Percentiles rank a stretch among this genome's conserved stretches.
These are phyloP conservation scores for Hetaerina titia DNA, from an alignment of 2,888 invertebrate genomes.

Conservation along the genomic window DNA sequence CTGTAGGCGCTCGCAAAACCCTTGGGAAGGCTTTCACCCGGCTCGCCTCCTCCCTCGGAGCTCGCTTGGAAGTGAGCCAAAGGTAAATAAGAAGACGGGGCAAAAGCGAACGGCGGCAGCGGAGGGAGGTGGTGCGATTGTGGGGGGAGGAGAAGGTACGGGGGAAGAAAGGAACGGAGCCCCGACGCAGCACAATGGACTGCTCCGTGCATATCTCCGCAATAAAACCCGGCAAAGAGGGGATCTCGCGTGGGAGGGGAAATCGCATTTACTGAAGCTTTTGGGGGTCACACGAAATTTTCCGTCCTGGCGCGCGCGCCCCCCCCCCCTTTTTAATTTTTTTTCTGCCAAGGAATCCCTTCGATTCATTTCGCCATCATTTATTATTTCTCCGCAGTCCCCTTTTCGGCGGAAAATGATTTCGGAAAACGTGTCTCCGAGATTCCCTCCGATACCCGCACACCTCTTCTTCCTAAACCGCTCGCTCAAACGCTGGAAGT, in stretches of 20 bases:
- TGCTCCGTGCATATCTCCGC: not conserved
- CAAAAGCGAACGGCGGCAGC: not conserved
- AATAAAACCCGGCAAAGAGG: not conserved
- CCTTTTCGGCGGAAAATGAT: too few relatives aligned
- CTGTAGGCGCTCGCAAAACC: conserved; percentile 16
- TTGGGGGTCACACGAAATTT: not conserved
- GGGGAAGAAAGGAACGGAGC: not conserved
- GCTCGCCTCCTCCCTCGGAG: not conserved
- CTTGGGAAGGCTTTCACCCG: not conserved
- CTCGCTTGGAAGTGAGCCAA: not conserved
- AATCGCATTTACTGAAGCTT: not conserved
- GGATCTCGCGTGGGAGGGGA: not conserved
- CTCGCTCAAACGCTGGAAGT: too few relatives aligned
- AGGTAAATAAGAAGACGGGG: not conserved
- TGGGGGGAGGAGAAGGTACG: not conserved
- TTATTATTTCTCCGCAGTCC: too few relatives aligned
- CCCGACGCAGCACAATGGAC: not conserved
- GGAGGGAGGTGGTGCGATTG: not conserved
- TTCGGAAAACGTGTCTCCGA: too few relatives aligned
- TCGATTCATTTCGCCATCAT: too few relatives aligned
- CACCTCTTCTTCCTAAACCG: too few relatives aligned
- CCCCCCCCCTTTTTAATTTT: too few relatives aligned
- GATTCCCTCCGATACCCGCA: too few relatives aligned
- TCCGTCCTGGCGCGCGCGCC: not conserved
- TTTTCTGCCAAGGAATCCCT: too few relatives aligned